Conservation (phyloP, 2,113 vertebrate species). For the Girardinichthys multiradiatus region DNA sequence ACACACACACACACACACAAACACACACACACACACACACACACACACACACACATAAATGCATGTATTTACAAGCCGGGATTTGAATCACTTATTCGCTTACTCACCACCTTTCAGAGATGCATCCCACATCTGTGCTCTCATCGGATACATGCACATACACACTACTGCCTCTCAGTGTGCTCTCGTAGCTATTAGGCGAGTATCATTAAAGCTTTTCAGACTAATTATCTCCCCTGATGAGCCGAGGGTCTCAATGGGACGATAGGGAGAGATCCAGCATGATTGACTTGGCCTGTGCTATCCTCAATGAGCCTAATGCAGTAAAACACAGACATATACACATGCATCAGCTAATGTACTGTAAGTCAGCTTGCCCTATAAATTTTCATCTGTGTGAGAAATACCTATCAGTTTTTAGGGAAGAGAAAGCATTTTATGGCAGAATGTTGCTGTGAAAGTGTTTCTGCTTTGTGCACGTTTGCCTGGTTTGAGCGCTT, state of each 20-base stretch:
- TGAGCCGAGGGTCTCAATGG: slow-evolving; percentile 66
- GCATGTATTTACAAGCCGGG: slow-evolving; percentile 37
- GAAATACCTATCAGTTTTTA: slow-evolving; percentile 51
- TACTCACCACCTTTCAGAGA: slow-evolving; percentile 22
- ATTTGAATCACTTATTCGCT: slow-evolving; percentile 51
- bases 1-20: slow-evolving; percentile 11
- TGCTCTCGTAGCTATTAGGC: slow-evolving; percentile 67
- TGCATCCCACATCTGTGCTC: slow-evolving; percentile 1
- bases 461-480: slow-evolving; percentile 22
- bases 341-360: slow-evolving; percentile 26
- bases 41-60: slow-evolving; percentile 14
- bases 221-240: slow-evolving; percentile 72
- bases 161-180: slow-evolving; percentile 29
- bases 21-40: slow-evolving; percentile 15
- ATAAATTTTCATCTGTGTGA: slow-evolving; percentile 53
- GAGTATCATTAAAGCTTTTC: slow-evolving; percentile 69
- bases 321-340: slow-evolving; percentile 20
- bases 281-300: slow-evolving; percentile 65
- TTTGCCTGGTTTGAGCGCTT: slow-evolving; percentile 25
- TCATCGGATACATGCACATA: neutral
- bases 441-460: slow-evolving; percentile 10
- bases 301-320: slow-evolving; percentile 32
- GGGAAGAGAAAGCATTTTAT: slow-evolving; percentile 19
- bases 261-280: slow-evolving; percentile 37
- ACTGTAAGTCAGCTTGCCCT: slow-evolving; percentile 23